Conservation (phyloP, 2,888 invertebrate species). For the Dysmachus trigonus region DNA sequence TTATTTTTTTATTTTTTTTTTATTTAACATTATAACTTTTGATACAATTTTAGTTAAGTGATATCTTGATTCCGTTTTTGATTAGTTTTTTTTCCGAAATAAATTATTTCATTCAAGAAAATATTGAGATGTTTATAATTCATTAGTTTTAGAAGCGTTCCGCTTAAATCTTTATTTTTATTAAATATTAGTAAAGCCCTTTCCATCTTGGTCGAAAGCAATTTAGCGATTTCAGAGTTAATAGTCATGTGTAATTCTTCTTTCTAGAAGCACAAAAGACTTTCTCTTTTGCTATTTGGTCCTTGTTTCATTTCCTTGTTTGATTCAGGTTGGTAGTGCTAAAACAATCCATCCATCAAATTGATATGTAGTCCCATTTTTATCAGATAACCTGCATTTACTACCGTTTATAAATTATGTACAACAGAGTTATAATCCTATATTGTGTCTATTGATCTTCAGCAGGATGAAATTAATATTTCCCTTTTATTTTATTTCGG, state of each 20-base stretch:
- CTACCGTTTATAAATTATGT: not conserved
- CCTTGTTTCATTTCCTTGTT: too few relatives aligned
- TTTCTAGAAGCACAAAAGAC: not conserved
- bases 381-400: not conserved
- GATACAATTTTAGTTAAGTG: not conserved
- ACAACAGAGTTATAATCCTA: too few relatives aligned
- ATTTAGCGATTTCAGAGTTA: too few relatives aligned
- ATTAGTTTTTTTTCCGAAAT: not conserved
- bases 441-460: too few relatives aligned
- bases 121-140: slow-evolving; percentile 1
- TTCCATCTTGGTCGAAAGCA: too few relatives aligned
- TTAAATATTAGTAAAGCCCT: not conserved
- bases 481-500: not conserved
- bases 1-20: slow-evolving; percentile 14
- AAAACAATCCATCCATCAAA: too few relatives aligned
- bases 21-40: slow-evolving; percentile 1
- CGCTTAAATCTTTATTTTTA: not conserved
- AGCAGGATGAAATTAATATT: too few relatives aligned
- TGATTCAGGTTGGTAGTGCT: too few relatives aligned
- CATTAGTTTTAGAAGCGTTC: not conserved
- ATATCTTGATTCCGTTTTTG: not conserved
- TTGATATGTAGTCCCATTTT: not conserved
- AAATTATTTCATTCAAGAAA: slow-evolving; percentile 10
- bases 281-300: not conserved
- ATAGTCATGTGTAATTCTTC: not conserved